A percentile compares a stretch with the other conserved stretches of the same genome.
phyloP scores from a whole-genome alignment of 1,140 invertebrate genomes.

The Maconellicoccus hirsutus region DNA sequence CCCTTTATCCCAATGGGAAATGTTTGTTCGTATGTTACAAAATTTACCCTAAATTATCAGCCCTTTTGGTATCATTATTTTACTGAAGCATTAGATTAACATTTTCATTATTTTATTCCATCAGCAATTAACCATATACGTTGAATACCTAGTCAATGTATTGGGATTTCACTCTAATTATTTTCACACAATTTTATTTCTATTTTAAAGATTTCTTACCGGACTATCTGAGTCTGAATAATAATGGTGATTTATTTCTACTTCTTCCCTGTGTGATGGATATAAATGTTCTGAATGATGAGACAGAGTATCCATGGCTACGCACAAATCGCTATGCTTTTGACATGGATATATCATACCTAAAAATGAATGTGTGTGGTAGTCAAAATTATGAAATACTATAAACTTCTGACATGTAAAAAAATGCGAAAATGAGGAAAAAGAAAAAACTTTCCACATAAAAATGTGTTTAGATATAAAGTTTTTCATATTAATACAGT shows the following conservation, averaged over 20 bases:
- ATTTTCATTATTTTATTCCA: too few species aligned
- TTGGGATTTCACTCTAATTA: too few species aligned
- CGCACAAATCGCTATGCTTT: conserved; percentile 8
- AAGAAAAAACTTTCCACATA: not conserved
- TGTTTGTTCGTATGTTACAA: too few species aligned
- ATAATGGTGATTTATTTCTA: not conserved
- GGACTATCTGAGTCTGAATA: not conserved
- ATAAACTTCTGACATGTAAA: not conserved
- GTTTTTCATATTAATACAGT: too few species aligned
- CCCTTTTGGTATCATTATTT: too few species aligned
- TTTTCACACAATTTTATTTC: too few species aligned
- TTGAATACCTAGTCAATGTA: too few species aligned
- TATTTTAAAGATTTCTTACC: not conserved
- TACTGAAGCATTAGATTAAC: too few species aligned
- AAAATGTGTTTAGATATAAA: not conserved
- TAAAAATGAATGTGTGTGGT: not conserved
- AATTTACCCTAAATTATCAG: too few species aligned
- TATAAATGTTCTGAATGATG: conserved; percentile 12
- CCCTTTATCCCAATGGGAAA: too few species aligned
- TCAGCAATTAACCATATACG: too few species aligned
- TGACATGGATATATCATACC: conserved; percentile 12
- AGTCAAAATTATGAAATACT: not conserved
- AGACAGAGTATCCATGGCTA: conserved; percentile 14
- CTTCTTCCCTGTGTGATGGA: not conserved
- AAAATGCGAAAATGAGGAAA: not conserved